These are phyloP conservation scores for Busseola fusca DNA, from an alignment of 2,888 invertebrate genomes.

Conservation along the genomic window DNA sequence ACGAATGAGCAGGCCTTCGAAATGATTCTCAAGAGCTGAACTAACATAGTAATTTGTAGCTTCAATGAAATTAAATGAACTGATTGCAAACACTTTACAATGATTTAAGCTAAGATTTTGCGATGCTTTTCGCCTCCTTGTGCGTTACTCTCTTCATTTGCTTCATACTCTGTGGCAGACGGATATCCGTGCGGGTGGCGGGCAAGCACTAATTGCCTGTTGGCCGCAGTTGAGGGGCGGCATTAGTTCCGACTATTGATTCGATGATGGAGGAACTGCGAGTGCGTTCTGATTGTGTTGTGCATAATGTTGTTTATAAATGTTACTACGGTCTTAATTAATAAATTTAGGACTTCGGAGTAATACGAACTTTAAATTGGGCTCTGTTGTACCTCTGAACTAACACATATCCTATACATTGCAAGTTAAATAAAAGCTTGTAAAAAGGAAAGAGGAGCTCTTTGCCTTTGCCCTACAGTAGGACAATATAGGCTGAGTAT, in stretches of 20 bases:
- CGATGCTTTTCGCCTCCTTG: not conserved
- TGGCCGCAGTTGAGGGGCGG: conserved; percentile 65
- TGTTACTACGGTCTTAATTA: conserved; percentile 31
- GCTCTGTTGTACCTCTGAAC: not conserved
- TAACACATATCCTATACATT: too few species aligned
- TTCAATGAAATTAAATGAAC: not conserved
- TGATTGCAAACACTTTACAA: not conserved
- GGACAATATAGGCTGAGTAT: too few species aligned
- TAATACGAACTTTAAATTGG: too few species aligned
- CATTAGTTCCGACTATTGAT: conserved; percentile 73
- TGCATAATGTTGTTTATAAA: conserved; percentile 46
- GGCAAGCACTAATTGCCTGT: conserved; percentile 77
- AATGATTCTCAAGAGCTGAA: not conserved
- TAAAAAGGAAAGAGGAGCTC: too few species aligned
- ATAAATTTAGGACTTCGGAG: not conserved
- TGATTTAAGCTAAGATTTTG: not conserved
- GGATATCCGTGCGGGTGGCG: conserved; percentile 77
- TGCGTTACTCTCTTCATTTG: conserved; percentile 17
- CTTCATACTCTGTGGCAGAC: conserved; percentile 54
- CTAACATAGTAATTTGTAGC: not conserved
- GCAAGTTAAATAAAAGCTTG: too few species aligned
- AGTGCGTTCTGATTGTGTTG: conserved; percentile 57
- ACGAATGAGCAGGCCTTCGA: not conserved
- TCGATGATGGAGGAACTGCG: conserved; percentile 59
- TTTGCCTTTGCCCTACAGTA: too few species aligned